Evolutionary conservation across 2,797 vertebrate genomes (phyloP).

Genomic region (Sebastes cheni): DNA sequence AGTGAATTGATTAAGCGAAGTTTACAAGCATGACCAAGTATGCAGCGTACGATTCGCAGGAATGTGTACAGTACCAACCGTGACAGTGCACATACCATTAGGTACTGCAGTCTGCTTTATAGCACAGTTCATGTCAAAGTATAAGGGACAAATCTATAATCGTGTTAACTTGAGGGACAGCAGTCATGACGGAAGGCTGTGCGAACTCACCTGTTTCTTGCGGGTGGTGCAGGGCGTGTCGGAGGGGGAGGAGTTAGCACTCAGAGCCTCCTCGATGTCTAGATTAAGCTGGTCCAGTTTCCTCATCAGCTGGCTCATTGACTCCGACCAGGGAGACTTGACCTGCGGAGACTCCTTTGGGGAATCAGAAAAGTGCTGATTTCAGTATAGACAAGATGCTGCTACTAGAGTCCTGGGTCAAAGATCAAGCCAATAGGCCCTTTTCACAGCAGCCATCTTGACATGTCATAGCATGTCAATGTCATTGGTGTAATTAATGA

Average conservation of each 20-base stretch:
- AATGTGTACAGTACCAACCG: slow-evolving; percentile 62
- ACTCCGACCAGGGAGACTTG: slow-evolving; percentile 84
- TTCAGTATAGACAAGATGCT: background rate
- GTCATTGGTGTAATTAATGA: too few species aligned
- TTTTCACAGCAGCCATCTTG: too few species aligned
- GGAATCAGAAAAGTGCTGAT: slow-evolving; percentile 25
- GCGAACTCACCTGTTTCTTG: slow-evolving; percentile 78
- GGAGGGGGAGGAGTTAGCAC: slow-evolving; percentile 82
- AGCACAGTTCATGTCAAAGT: background rate
- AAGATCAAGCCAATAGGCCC: background rate
- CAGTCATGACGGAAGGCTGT: slow-evolving; percentile 16
- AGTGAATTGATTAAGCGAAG: slow-evolving; percentile 67
- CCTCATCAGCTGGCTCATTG: slow-evolving; percentile 88
- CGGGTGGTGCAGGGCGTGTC: slow-evolving; percentile 79
- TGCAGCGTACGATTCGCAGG: slow-evolving; percentile 53
- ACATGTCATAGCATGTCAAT: too few species aligned
- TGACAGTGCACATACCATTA: slow-evolving; percentile 45
- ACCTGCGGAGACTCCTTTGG: slow-evolving; percentile 75
- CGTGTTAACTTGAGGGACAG: background rate
- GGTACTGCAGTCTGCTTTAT: slow-evolving; percentile 8
- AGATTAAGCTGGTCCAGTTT: slow-evolving; percentile 89
- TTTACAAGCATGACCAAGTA: slow-evolving; percentile 74
- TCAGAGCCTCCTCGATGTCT: slow-evolving; percentile 91
- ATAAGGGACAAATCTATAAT: background rate
- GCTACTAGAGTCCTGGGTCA: background rate